Percentiles rank a stretch among this genome's conserved stretches.
These are phyloP conservation scores for Haliclystus octoradiatus DNA, from an alignment of 30 jellyfish, hydroid and myxozoan genomes.

Conservation along the genomic window DNA sequence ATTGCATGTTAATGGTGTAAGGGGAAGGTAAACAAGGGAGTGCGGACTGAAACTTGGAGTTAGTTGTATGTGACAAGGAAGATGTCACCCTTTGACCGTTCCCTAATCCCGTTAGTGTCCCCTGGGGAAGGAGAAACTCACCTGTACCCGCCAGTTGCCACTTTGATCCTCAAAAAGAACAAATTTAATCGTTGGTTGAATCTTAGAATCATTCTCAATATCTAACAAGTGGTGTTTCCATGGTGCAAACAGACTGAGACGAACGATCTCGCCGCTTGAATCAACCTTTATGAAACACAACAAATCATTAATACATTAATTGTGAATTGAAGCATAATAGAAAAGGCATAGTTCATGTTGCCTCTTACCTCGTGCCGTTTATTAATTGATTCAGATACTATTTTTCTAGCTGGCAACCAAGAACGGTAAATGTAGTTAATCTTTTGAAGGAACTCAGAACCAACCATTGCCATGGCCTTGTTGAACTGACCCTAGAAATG, in stretches of 20 bases:
- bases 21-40: too few species aligned
- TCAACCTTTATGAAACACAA: conserved; percentile 30
- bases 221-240: conserved; percentile 78
- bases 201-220: conserved; percentile 32
- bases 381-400: conserved; percentile 55
- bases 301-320: not conserved
- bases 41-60: too few species aligned
- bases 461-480: conserved; percentile 66
- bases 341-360: not conserved
- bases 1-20: too few species aligned
- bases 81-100: too few species aligned
- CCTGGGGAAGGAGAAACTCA: too few species aligned
- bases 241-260: conserved; percentile 58
- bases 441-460: conserved; percentile 48
- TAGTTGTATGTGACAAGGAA: too few species aligned
- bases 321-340: not conserved
- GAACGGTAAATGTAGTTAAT: conserved; percentile 39
- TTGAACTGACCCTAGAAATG: conserved; percentile 43
- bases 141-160: conserved; percentile 76
- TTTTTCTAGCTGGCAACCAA: conserved; percentile 72
- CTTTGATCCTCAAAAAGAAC: conserved; percentile 61
- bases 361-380: conserved; percentile 42
- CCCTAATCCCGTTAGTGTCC: too few species aligned
- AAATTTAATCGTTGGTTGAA: conserved; percentile 40
- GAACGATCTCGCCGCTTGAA: conserved; percentile 61